These are phyloP conservation scores for Rhyacophila brunnea DNA, from an alignment of 1,140 invertebrate species.

Conservation along the genomic window DNA sequence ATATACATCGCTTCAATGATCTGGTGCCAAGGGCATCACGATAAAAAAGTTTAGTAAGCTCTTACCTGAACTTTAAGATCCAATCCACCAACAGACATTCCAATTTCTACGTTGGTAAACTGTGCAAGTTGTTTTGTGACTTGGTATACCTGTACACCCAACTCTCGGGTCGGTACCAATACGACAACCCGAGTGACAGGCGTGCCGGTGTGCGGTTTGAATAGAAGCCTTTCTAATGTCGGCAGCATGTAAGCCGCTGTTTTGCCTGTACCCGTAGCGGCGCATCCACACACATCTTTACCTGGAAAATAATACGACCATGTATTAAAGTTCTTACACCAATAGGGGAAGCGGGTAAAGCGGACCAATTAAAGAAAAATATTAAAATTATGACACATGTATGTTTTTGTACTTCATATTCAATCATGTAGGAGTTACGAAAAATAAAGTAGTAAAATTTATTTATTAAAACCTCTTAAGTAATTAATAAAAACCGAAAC, in stretches of 20 bases:
- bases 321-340: too few relatives aligned
- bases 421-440: too few relatives aligned
- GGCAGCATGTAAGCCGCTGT: constrained; percentile 98
- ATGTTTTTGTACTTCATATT: too few relatives aligned
- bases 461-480: too few relatives aligned
- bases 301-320: constrained; percentile 59
- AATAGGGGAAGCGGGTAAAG: too few relatives aligned
- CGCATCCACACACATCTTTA: constrained; percentile 90
- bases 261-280: constrained; percentile 97
- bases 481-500: too few relatives aligned
- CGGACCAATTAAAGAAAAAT: too few relatives aligned
- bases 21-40: too few relatives aligned
- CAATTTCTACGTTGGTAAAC: constrained; percentile 80
- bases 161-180: constrained; percentile 93
- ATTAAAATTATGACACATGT: too few relatives aligned
- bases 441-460: too few relatives aligned
- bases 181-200: constrained; percentile 85
- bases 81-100: constrained; percentile 86
- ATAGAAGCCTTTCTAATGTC: constrained; percentile 90
- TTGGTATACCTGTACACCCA: constrained; percentile 93
- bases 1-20: too few relatives aligned
- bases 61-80: constrained; percentile 85
- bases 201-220: constrained; percentile 58
- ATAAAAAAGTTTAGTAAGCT: too few relatives aligned
- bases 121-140: constrained; percentile 90